These are phyloP conservation scores for Austrofundulus limnaeus DNA, from an alignment of 2,113 vertebrate genomes.

Conservation along the genomic window DNA sequence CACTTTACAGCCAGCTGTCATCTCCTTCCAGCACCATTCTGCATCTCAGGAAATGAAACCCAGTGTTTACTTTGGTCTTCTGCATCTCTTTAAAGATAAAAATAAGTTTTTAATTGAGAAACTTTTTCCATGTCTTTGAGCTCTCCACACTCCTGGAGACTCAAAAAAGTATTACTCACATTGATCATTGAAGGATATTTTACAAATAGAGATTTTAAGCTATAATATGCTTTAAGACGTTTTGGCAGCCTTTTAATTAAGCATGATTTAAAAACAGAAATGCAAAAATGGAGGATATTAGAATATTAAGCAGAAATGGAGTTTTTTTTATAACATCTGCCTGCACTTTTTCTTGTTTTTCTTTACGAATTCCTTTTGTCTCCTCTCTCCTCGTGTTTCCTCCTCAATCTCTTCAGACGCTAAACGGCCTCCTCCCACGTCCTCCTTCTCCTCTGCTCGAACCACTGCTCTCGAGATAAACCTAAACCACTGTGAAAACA, in stretches of 20 bases:
- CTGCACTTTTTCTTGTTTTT: background rate
- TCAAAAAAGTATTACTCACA: too few species aligned
- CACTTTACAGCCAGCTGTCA: background rate
- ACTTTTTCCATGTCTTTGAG: too few species aligned
- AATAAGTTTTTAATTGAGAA: too few species aligned
- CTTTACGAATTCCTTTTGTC: slow-evolving; percentile 3
- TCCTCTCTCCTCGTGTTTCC: slow-evolving; percentile 15
- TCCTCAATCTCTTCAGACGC: slow-evolving; percentile 25
- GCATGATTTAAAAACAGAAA: too few species aligned
- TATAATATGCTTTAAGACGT: too few species aligned
- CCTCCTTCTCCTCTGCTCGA: slow-evolving; percentile 31
- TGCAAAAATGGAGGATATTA: too few species aligned
- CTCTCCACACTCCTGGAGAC: background rate
- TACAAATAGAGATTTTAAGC: background rate
- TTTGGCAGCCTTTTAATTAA: too few species aligned
- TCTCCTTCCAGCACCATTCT: background rate
- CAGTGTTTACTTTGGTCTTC: too few species aligned
- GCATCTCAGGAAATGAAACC: background rate
- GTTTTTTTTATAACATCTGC: background rate
- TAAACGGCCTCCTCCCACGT: slow-evolving; percentile 40
- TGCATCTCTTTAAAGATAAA: too few species aligned
- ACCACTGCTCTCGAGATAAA: slow-evolving; percentile 52
- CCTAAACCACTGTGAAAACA: slow-evolving; percentile 48
- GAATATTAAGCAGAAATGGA: too few species aligned
- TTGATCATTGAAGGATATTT: too few species aligned